phyloP scores from a whole-genome alignment of 2,113 vertebrate species.

The Coptodon rendalli region DNA sequence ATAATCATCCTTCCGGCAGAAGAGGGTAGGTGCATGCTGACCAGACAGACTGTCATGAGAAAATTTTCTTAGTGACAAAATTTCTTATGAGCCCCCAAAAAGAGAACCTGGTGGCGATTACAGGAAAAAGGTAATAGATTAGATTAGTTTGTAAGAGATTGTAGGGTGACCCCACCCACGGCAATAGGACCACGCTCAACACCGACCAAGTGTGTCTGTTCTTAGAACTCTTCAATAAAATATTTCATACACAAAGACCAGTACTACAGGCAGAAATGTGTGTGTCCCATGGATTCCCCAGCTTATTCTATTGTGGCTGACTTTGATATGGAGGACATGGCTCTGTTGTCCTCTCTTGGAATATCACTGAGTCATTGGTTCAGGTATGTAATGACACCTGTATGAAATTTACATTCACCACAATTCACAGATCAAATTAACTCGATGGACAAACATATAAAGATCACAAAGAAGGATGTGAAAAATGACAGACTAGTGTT shows the following conservation, averaged over 20 bases:
- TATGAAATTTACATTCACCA: not conserved
- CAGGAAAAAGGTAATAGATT: not conserved
- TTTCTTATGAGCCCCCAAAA: fast-evolving
- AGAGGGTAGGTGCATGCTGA: not conserved
- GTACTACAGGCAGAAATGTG: not conserved
- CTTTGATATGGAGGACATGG: not conserved
- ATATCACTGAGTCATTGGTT: not conserved
- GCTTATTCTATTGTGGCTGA: not conserved
- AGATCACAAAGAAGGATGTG: not conserved
- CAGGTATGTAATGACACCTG: not conserved
- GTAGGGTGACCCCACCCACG: not conserved
- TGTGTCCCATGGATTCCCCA: not conserved
- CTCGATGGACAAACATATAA: not conserved
- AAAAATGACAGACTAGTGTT: not conserved
- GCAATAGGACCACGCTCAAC: not conserved
- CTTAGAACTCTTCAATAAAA: not conserved
- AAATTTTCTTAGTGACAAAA: not conserved
- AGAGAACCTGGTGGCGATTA: not conserved
- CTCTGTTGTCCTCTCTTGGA: not conserved
- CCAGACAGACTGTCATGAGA: not conserved
- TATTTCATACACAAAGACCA: not conserved
- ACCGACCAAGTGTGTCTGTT: not conserved
- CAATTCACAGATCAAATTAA: not conserved
- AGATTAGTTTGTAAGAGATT: not conserved
- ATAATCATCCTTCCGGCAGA: not conserved